Evolutionary conservation across 2,113 vertebrate species (phyloP).

Genomic region (Siniperca knerii): DNA sequence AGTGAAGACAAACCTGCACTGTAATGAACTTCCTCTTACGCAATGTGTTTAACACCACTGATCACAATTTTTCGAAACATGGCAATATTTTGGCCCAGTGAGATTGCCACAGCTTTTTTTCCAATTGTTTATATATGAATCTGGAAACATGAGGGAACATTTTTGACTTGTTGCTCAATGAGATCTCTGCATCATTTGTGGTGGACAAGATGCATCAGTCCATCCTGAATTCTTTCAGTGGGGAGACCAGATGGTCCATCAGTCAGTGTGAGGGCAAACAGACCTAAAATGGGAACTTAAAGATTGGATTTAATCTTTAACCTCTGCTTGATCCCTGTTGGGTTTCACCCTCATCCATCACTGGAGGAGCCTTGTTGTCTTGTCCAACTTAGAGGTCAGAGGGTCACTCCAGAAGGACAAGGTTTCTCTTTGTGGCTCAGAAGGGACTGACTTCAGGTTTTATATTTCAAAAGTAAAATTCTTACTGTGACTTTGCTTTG

Average conservation of each 20-base stretch:
- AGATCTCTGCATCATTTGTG: not conserved
- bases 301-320: constrained; percentile 2
- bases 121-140: not conserved
- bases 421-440: not conserved
- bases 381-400: not conserved
- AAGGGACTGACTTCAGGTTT: not conserved
- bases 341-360: constrained; percentile 29
- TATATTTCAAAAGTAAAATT: not conserved
- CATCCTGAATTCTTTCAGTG: not conserved
- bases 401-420: not conserved
- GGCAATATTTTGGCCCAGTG: not conserved
- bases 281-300: not conserved
- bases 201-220: not conserved
- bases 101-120: not conserved
- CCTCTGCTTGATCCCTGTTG: not conserved
- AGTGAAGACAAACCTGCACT: constrained; percentile 16
- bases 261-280: not conserved
- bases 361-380: not conserved
- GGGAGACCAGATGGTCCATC: constrained; percentile 30
- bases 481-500: not conserved
- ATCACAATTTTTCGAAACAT: not conserved
- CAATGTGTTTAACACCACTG: not conserved
- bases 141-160: not conserved
- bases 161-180: not conserved
- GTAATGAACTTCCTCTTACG: not conserved